Evolutionary conservation across 1,140 invertebrate genomes (phyloP), one percentile per base, ranked within the genome.

Genomic region (Ostrea denselamellosa): DNA sequence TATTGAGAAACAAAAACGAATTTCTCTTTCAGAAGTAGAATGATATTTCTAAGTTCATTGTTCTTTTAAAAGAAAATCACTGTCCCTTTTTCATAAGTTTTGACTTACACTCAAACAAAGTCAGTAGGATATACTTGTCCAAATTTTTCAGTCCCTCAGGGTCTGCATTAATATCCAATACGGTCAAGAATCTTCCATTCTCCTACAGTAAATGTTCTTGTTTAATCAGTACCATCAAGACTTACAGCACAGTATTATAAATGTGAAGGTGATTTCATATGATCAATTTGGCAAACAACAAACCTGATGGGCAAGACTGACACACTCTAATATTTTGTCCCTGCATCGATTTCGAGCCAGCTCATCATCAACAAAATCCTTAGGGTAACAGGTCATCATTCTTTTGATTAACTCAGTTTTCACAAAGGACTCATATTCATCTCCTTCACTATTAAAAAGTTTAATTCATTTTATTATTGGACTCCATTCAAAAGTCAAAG

Each of bases 31-130:
- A 44, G 34, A 44, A 44, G 34, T 44, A 44, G 5, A 44, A 44
- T 44, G 1, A 44, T 44, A 44, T 44, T 44, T 44, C 34, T 44
- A 44, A 2, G 34, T 44, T 44, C 34, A 44, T 44, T 44, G n/a
- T n/a, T n/a, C 5, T 44, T 5, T 44, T 44, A 44, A 44, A 44
- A 44, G 34, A 44, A 44, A 44, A 44, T 44, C 34, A 44, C 5
- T 44, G 34, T 44, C 34, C 34, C 34, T 44, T 44, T n/a, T 44
- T 5, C 34, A 44, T 5, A 51, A 25, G 28, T 58, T 5, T 22
- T 62, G 44, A 92, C 92, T 91, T 92, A 94, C 94, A 94, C 92
- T 93, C 93, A 85, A 95, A 95, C 28, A 95, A 89, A 34, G 95
- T 94, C n/a, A 90, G 89, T 0, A 95, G 87, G 5, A 95, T 89